These are phyloP conservation scores for Saccopteryx leptura DNA, from an alignment of 2,113 vertebrate species.

Conservation along the genomic window DNA sequence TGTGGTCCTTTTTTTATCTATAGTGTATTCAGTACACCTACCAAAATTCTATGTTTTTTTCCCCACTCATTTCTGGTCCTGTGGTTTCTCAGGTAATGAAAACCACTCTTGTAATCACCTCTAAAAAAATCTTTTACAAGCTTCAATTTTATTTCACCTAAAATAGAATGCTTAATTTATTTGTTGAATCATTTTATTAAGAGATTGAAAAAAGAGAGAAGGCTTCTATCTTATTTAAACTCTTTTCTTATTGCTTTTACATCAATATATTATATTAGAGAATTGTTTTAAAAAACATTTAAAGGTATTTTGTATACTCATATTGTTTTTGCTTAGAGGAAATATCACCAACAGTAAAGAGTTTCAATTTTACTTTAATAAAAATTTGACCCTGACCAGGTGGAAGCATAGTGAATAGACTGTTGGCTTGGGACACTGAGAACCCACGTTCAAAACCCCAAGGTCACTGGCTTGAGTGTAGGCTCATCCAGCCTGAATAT, in stretches of 20 bases:
- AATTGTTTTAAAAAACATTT: background rate
- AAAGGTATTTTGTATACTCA: background rate
- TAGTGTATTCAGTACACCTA: background rate
- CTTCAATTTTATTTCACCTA: background rate
- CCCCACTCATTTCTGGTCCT: background rate
- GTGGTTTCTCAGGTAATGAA: background rate
- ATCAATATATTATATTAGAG: background rate
- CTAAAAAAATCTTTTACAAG: background rate
- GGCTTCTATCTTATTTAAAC: rapidly evolving
- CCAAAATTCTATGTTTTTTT: background rate
- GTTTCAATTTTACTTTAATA: background rate
- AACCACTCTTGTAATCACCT: background rate
- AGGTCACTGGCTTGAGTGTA: too few species aligned
- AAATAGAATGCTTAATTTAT: background rate
- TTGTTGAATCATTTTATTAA: background rate
- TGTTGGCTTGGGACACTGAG: too few species aligned
- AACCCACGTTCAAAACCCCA: too few species aligned
- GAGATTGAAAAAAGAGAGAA: background rate
- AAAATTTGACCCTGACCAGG: background rate
- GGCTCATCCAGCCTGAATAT: too few species aligned
- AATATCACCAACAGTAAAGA: background rate
- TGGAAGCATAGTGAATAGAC: too few species aligned
- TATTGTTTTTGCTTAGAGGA: background rate
- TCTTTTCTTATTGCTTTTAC: background rate
- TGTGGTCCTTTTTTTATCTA: too few species aligned